Evolutionary conservation across 2,888 invertebrate species (phyloP).

Genomic region (Danaus chrysippus): DNA sequence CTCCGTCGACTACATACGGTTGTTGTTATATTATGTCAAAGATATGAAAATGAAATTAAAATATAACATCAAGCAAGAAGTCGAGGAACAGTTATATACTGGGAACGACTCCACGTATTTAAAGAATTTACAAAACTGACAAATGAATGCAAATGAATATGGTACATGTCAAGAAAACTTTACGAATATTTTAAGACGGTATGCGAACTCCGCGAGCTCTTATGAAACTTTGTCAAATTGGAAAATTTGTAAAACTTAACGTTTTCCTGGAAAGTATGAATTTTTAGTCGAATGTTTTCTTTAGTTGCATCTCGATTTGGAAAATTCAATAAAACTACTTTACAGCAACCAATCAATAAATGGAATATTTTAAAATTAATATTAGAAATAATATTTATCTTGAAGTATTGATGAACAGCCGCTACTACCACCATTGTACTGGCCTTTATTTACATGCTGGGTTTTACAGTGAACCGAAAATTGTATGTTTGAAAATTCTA

Average conservation of each 20-base stretch:
- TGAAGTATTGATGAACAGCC: too few species aligned
- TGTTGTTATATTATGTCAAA: too few species aligned
- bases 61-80: background rate
- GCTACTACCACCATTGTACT: too few species aligned
- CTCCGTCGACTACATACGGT: too few species aligned
- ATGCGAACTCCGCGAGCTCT: background rate
- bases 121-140: constrained; percentile 15
- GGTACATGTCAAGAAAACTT: constrained; percentile 13
- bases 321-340: too few species aligned
- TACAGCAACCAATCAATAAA: too few species aligned
- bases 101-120: constrained; percentile 5
- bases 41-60: too few species aligned
- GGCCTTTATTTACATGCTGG: too few species aligned
- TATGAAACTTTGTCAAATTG: constrained; percentile 4
- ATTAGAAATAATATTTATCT: too few species aligned
- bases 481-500: too few species aligned
- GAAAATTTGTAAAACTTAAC: constrained; percentile 1
- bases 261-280: background rate
- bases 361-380: too few species aligned
- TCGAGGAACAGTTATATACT: constrained; percentile 19
- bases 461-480: too few species aligned
- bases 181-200: constrained; percentile 8
- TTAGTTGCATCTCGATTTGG: background rate
- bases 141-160: constrained; percentile 17
- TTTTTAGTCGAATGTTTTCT: background rate